Evolutionary conservation across 1,140 invertebrate genomes (phyloP).

Genomic region (Ectropis grisescens): DNA sequence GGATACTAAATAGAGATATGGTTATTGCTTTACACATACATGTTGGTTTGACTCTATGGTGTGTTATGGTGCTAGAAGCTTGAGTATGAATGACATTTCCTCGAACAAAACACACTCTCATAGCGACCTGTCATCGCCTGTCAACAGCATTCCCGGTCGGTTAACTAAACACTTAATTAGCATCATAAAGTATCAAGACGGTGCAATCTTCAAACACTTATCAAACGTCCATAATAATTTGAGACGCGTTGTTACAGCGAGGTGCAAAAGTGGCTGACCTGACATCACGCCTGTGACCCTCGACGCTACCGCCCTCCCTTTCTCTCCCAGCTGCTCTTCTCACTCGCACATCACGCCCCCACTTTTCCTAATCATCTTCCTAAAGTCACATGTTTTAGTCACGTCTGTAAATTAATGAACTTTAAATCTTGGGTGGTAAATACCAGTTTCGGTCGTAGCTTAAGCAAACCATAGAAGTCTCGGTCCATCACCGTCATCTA

Average conservation of each 20-base stretch:
- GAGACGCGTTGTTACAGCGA: conserved; percentile 69
- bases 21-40: no score
- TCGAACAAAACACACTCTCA: conserved; percentile 14
- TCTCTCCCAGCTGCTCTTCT: conserved; percentile 26
- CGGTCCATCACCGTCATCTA: conserved; percentile 53
- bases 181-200: conserved; percentile 61
- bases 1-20: no score
- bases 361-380: conserved; percentile 61
- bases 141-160: conserved; percentile 20
- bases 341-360: conserved; percentile 59
- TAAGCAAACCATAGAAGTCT: conserved; percentile 14
- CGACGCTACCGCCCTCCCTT: conserved; percentile 20
- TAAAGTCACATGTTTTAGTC: conserved; percentile 60
- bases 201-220: conserved; percentile 61
- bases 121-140: conserved; percentile 6
- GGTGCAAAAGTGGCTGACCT: conserved; percentile 71
- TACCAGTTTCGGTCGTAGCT: conserved; percentile 39
- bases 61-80: conserved; percentile 16
- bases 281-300: conserved; percentile 70
- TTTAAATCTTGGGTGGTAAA: conserved; percentile 51
- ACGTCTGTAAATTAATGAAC: conserved; percentile 59
- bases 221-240: conserved; percentile 71
- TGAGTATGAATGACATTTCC: conserved; percentile 19
- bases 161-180: conserved; percentile 57
- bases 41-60: conserved; percentile 10